A percentile compares a stretch with the other conserved stretches of the same genome.
Conservation (phyloP, 2,113 vertebrate species). For the Nesoenas mayeri region DNA sequence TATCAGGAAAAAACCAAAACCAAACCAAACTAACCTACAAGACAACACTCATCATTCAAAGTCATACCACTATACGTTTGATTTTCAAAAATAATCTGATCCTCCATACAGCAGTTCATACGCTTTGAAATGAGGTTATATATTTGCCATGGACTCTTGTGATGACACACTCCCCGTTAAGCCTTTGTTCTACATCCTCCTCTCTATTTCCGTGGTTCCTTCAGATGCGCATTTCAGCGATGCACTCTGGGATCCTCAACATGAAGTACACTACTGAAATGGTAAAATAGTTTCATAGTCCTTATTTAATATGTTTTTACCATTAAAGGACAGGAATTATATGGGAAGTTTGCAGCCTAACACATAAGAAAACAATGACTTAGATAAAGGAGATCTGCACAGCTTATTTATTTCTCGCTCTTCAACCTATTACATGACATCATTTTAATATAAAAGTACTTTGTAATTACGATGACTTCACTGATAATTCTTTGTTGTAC, state of each 20-base stretch:
- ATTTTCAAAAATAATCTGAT: background rate
- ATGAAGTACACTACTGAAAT: background rate
- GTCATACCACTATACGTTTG: background rate
- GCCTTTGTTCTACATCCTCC: background rate
- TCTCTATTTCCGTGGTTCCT: background rate
- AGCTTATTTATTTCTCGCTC: conserved; percentile 58
- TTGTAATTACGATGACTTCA: conserved; percentile 54
- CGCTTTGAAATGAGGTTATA: background rate
- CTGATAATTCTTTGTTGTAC: conserved; percentile 56
- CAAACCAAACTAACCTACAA: background rate
- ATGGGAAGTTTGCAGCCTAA: background rate
- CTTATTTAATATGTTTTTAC: background rate
- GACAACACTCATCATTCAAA: background rate
- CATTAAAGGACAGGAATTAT: conserved; percentile 9
- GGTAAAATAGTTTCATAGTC: background rate
- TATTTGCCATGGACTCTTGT: background rate
- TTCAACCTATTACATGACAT: conserved; percentile 64
- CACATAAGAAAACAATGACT: conserved; percentile 38
- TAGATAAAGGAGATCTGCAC: conserved; percentile 36
- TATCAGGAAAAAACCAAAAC: background rate
- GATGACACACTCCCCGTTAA: background rate
- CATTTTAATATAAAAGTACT: conserved; percentile 60
- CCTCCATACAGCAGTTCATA: background rate
- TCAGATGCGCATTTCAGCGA: background rate
- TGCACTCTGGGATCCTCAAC: background rate